These are phyloP conservation scores for Latheticus oryzae DNA, from an alignment of 2,888 invertebrate genomes.

Conservation along the genomic window DNA sequence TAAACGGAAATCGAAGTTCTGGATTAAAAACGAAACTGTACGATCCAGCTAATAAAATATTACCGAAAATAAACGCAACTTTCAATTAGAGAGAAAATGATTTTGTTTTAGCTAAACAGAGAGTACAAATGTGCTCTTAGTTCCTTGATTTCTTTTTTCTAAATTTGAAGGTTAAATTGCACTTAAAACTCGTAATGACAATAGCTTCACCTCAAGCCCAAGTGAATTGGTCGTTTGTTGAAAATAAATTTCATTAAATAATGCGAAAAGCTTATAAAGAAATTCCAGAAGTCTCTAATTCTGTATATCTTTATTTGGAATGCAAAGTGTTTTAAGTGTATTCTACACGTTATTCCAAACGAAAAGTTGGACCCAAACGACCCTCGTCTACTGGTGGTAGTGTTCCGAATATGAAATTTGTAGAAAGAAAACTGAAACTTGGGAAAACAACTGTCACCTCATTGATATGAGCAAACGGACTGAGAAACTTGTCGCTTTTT, in stretches of 20 bases:
- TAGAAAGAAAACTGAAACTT: constrained; percentile 22
- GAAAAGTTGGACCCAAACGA: constrained; percentile 18
- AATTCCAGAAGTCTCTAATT: constrained; percentile 28
- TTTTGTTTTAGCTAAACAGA: no score
- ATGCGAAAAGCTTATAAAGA: constrained; percentile 21
- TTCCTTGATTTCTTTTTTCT: constrained; percentile 1
- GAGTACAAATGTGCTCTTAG: neutral
- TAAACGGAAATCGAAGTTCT: no score
- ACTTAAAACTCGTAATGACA: constrained; percentile 9
- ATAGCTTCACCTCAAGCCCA: constrained; percentile 13
- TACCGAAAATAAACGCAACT: no score
- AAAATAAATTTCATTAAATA: constrained; percentile 13
- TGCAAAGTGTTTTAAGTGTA: constrained; percentile 16
- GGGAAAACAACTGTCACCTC: constrained; percentile 34
- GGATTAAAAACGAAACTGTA: no score
- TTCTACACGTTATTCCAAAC: constrained; percentile 23
- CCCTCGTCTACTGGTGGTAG: constrained; percentile 15
- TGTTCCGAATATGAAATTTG: constrained; percentile 21
- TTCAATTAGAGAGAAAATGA: no score
- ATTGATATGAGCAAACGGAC: constrained; percentile 17
- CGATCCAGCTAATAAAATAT: no score
- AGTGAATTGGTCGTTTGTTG: constrained; percentile 15
- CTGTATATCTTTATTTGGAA: constrained; percentile 19
- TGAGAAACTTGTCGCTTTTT: constrained; percentile 8
- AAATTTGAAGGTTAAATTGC: constrained; percentile 22